Evolutionary conservation across 2,797 vertebrate species (phyloP), one percentile per base, ranked within the genome.

Genomic region (Dipus sagitta): DNA sequence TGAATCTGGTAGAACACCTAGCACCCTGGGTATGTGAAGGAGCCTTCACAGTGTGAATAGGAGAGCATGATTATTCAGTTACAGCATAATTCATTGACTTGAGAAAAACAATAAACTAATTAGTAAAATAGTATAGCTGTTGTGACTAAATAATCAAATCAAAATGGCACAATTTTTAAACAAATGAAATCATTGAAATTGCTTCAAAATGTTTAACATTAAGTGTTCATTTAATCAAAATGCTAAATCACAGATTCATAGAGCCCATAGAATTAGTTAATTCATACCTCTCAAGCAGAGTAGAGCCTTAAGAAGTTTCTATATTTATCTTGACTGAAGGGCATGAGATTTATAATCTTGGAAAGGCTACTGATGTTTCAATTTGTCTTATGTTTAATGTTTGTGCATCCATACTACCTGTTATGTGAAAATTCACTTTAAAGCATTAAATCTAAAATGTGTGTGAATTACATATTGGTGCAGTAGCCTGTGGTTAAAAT

Each of bases 401-500:
- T 42, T 38, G 64, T 32, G 10, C 23, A 3, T 68, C 24, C 5
- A 47, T 47, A 47, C 17, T 62, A 23, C 10, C 54, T 76, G 26
- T 71, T 32, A 8, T 4, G 28, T 38, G 28, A 9, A 30, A 26
- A 18, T 3, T 65, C 20, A 8, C 1, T 62, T 26, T 15, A 4
- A 23, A 82, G n/a, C 70, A 86, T 77, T 12, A 28, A 62, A 58
- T 65, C 30, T 68, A 79, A 74, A 58, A 58, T 21, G 14, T 8
- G 8, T 42, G 7, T 86, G 76, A 58, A 90, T 65, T 64, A 7
- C 20, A 67, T 23, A 0, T 26, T 47, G 14, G 4, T 47, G 1
- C 1, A 28, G 20, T 3, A 2, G 6, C 6, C 32, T 3, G 5
- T 11, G 18, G 28, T 32, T 1, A 32, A 7, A n/a, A 24, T 23